These are phyloP conservation scores for Lepilemur septentrionalis DNA, from an alignment of 2,797 vertebrate genomes.

Conservation along the genomic window DNA sequence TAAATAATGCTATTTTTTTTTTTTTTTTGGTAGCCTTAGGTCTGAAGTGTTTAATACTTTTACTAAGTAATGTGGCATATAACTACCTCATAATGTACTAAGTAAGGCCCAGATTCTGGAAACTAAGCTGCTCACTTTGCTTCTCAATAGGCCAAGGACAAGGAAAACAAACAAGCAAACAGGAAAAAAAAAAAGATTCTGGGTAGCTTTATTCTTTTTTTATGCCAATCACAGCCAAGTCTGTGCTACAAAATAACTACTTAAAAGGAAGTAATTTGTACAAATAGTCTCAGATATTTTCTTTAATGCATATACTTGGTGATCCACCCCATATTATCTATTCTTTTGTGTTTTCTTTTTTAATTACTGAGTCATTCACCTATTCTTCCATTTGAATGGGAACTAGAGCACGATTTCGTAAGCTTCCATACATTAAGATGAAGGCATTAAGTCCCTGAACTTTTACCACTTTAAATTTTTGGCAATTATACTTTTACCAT, in stretches of 20 bases:
- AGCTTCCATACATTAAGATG: background rate
- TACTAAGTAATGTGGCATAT: background rate
- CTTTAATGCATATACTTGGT: background rate
- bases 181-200: background rate
- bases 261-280: background rate
- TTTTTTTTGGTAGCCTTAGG: background rate
- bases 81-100: background rate
- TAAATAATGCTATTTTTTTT: background rate
- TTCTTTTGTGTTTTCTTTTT: background rate
- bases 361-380: background rate
- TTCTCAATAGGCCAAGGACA: background rate
- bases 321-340: background rate
- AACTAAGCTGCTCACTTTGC: background rate
- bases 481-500: background rate
- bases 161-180: background rate
- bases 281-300: background rate
- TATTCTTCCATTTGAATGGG: background rate
- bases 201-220: background rate
- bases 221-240: background rate
- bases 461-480: background rate
- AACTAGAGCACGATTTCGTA: background rate
- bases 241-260: background rate
- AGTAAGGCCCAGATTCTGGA: background rate
- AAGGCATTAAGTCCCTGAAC: background rate
- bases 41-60: background rate